phyloP scores from a whole-genome alignment of 1,140 invertebrate genomes.

The Papilio helenus region DNA sequence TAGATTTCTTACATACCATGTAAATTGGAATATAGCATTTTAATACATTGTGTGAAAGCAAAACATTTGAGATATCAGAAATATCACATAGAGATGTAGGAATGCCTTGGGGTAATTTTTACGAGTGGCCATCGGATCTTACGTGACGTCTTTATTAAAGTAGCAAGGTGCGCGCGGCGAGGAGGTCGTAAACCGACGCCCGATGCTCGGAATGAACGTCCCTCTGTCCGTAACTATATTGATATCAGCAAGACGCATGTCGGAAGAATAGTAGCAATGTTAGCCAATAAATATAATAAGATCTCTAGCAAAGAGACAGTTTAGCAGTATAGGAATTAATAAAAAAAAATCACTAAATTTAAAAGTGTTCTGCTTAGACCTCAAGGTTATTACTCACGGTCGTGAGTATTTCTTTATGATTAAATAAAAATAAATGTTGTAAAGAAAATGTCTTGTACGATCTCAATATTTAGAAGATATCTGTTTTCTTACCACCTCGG shows the following conservation, averaged over 20 bases:
- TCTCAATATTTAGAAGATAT: background rate
- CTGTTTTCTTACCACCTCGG: slow-evolving; percentile 7
- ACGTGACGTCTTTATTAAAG: slow-evolving; percentile 38
- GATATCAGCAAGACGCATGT: background rate
- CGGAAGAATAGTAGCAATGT: background rate
- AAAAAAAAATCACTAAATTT: no score
- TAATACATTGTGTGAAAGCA: background rate
- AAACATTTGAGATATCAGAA: slow-evolving; percentile 1
- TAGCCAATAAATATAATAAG: background rate
- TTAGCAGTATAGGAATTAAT: background rate
- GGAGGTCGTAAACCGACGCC: slow-evolving; percentile 28
- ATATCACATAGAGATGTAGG: background rate
- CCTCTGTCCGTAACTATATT: background rate
- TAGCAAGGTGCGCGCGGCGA: slow-evolving; percentile 30
- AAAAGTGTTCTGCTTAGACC: background rate
- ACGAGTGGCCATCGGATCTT: slow-evolving; percentile 37
- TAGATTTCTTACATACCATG: background rate
- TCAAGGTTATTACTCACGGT: background rate
- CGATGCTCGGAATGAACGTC: slow-evolving; percentile 32
- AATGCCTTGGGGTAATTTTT: slow-evolving; percentile 24
- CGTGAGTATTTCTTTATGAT: background rate
- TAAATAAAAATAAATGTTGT: slow-evolving; percentile 18
- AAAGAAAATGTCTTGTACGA: background rate
- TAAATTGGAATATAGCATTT: background rate
- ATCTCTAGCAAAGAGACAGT: background rate